Evolutionary conservation across 2,797 vertebrate genomes (phyloP), one percentile per base, ranked within the genome.

Genomic region (Rhinatrema bivittatum): DNA sequence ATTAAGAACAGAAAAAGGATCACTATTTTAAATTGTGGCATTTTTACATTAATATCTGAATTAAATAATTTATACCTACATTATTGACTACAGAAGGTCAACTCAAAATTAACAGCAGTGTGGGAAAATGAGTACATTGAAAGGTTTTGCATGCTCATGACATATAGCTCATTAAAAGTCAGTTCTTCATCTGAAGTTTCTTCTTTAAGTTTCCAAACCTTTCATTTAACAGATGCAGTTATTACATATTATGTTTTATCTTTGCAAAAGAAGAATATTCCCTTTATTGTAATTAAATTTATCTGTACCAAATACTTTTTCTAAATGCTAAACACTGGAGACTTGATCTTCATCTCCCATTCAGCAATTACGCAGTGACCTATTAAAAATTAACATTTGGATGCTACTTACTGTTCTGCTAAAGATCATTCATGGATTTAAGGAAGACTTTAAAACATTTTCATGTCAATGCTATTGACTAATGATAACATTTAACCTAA

Each of bases 401-500:
- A 21, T 0, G 1, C 48, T 56, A 56, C 58, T 55, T 59, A 50
- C 11, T 50, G 37, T 36, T 48, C 18, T 50, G 5, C 32, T 38
- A 15, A 19, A 43, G 45, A 58, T 67, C 33, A 48, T 38, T 70
- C 29, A 5, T 13, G 19, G 45, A 36, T 25, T 46, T 56, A 39
- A 24, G 1, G 12, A 36, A 16, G 17, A 33, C 21, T 61, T 25
- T 63, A 69, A 50, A 61, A 11, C 22, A 47, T 4, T 3, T 22
- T 36, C 18, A 19, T 36, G 29, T 42, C 55, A 53, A 20, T 50
- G 25, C 19, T 31, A 56, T 37, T 23, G 19, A 24, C 29, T 74
- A 65, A 64, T 50, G 14, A 20, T 25, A 50, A 29, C 31, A 15
- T 58, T 62, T 62, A 70, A 45, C 28, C 33, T 38, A 54, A 30